phyloP scores from a whole-genome alignment of 2,113 vertebrate species.

The Laticauda colubrina region DNA sequence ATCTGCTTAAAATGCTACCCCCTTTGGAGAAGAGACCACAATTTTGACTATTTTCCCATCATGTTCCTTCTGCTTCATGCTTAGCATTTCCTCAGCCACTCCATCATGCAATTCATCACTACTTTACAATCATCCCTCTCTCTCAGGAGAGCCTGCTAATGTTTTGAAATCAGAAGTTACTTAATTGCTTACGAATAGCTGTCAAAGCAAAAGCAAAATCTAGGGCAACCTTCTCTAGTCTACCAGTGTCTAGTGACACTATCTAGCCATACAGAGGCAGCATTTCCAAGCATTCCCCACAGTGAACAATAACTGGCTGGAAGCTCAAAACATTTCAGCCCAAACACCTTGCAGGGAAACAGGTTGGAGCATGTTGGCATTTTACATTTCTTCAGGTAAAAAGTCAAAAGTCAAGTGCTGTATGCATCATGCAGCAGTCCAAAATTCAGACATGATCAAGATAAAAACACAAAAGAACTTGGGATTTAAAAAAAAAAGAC shows the following conservation, averaged over 20 bases:
- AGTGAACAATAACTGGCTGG: not conserved
- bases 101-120: not conserved
- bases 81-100: not conserved
- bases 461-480: not conserved
- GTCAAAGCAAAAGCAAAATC: not conserved
- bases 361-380: not conserved
- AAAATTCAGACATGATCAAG: not conserved
- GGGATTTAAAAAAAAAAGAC: not conserved
- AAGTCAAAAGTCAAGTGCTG: not conserved
- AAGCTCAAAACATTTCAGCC: not conserved
- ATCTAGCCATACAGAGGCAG: not conserved
- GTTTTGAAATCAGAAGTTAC: not conserved
- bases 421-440: not conserved
- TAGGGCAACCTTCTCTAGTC: not conserved
- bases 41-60: constrained; percentile 3
- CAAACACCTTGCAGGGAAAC: not conserved
- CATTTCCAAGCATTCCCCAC: not conserved
- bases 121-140: not conserved
- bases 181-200: not conserved
- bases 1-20: constrained; percentile 26
- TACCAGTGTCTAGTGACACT: not conserved
- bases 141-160: no score
- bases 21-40: constrained; percentile 18
- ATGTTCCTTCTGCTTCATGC: not conserved
- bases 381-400: not conserved